A percentile compares a stretch with the other conserved stretches of the same genome.
Conservation (phyloP, 1,140 invertebrate genomes). For the Hycleus cichorii region DNA sequence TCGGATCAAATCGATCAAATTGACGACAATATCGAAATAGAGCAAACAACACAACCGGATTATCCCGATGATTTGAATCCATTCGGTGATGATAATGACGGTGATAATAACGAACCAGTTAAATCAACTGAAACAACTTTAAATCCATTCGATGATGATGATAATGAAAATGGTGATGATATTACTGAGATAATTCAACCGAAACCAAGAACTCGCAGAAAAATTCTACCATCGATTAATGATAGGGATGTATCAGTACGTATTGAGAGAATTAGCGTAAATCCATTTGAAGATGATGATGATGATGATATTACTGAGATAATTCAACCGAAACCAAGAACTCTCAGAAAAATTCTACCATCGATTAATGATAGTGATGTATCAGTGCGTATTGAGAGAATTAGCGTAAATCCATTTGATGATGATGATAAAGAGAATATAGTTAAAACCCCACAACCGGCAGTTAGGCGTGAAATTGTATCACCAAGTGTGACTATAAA, state of each 20-base stretch:
- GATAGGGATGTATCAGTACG: not conserved
- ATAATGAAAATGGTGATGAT: slow-evolving; percentile 27
- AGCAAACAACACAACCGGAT: slow-evolving; percentile 22
- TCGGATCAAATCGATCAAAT: not conserved
- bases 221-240: slow-evolving; percentile 5
- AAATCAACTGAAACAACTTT: slow-evolving; percentile 23
- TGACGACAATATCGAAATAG: not conserved
- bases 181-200: slow-evolving; percentile 1
- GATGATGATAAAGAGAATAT: slow-evolving; percentile 18
- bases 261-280: slow-evolving; percentile 18
- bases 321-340: slow-evolving; percentile 1
- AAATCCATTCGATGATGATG: slow-evolving; percentile 60
- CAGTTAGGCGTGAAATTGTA: slow-evolving; percentile 36
- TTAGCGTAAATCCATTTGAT: slow-evolving; percentile 54
- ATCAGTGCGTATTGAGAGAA: slow-evolving; percentile 2
- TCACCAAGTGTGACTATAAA: slow-evolving; percentile 49
- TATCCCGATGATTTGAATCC: slow-evolving; percentile 78
- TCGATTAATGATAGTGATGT: not conserved
- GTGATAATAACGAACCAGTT: slow-evolving; percentile 8
- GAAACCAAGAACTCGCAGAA: slow-evolving; percentile 10
- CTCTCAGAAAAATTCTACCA: slow-evolving; percentile 15
- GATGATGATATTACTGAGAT: slow-evolving; percentile 31
- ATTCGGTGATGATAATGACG: slow-evolving; percentile 58
- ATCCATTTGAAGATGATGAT: slow-evolving; percentile 54
- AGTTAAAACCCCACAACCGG: slow-evolving; percentile 20